Evolutionary conservation across 2,797 vertebrate genomes (phyloP), one percentile per base, ranked within the genome.

Genomic region (Numenius phaeopus): DNA sequence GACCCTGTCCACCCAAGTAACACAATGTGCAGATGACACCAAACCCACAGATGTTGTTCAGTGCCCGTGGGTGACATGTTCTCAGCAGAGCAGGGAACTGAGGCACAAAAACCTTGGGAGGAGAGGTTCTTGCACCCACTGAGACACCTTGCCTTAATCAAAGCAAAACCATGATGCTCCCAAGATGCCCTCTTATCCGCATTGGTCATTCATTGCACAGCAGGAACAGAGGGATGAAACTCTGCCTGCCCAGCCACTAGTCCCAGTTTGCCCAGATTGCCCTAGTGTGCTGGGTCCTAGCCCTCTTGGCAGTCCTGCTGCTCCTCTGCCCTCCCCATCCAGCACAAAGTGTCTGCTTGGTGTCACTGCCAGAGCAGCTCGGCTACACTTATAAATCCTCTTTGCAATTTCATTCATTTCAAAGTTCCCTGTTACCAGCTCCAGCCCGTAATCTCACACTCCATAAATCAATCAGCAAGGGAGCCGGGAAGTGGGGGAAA

Each of bases 351-450:
- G 32, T 62, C 73, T 70, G 40, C 91, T 26, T 21, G 37, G 58
- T 61, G 49, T 16, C 14, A 1, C 82, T 89, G 89, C 84, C 88
- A 86, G 79, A 77, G 44, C 71, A 18, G 80, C 88, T 77, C 84
- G 20, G 78, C 73, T 57, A 50, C 82, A 49, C 49, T 88, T 89
- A 64, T 67, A 93, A 96, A 97, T 94, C 95, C 90, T 79, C 92
- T 91, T 52, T 83, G 94, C 73, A 55, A 75, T 95, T 97, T 70
- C 95, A 94, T 93, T 96, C 92, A 89, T 87, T 94, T 94, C 87
- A 66, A 86, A 94, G 89, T 82, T 96, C 57, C 30, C 78, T 57
- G 73, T 93, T 87, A 49, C 26, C 90, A 95, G 89, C 78, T 94
- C 91, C 64, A 92, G 66, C 88, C 87, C 85, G 89, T 86, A 76